A percentile compares a stretch with the other conserved stretches of the same genome.
Conservation (phyloP, 2,113 vertebrate genomes). For the Eretmochelys imbricata region DNA sequence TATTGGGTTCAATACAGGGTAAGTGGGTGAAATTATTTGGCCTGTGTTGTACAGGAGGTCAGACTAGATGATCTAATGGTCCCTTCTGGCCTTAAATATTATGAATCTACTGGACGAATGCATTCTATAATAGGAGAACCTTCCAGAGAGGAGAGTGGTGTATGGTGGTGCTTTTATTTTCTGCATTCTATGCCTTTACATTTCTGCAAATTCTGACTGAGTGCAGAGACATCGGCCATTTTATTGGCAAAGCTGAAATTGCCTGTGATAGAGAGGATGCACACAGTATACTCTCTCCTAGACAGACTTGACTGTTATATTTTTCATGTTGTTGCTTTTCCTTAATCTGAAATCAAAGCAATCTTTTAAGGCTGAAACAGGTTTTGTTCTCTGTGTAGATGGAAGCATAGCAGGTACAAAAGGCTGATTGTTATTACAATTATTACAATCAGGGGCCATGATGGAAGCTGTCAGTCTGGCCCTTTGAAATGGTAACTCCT, state of each 20-base stretch:
- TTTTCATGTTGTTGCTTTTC: background rate
- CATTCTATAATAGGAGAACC: background rate
- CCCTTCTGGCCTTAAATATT: background rate
- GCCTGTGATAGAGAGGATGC: background rate
- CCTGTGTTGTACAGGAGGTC: background rate
- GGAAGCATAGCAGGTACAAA: background rate
- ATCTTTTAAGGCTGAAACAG: background rate
- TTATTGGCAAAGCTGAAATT: background rate
- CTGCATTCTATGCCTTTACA: background rate
- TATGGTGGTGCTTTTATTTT: background rate
- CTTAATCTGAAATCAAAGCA: background rate
- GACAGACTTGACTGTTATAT: background rate
- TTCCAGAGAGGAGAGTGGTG: background rate
- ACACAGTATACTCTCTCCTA: background rate
- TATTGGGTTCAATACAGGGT: background rate
- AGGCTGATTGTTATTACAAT: background rate
- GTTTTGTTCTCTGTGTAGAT: background rate
- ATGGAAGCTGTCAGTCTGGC: background rate
- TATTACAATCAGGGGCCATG: no score
- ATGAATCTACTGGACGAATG: background rate
- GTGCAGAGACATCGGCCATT: background rate
- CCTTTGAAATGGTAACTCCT: background rate
- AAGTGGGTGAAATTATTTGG: background rate
- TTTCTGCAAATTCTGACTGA: background rate
- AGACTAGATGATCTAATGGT: background rate